phyloP scores from a whole-genome alignment of 1,140 invertebrate genomes.

The Zophobas atratus region DNA sequence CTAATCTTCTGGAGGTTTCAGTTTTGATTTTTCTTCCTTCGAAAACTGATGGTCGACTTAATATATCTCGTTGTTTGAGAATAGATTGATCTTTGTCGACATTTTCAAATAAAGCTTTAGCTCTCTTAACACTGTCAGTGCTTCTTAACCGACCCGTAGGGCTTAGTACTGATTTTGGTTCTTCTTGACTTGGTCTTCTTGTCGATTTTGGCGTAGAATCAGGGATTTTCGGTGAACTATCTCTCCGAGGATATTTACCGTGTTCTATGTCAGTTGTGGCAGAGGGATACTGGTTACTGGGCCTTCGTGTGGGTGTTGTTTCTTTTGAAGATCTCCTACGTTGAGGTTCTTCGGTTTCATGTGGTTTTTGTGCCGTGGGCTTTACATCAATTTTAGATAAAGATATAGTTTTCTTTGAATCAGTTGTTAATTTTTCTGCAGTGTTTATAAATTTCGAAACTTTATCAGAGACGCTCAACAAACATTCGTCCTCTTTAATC shows the following conservation, averaged over 20 bases:
- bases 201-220: constrained; percentile 52
- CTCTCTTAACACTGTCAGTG: constrained; percentile 76
- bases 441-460: constrained; percentile 74
- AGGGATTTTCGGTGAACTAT: constrained; percentile 49
- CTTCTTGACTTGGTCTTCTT: constrained; percentile 51
- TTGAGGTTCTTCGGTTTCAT: constrained; percentile 16
- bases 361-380: constrained; percentile 16
- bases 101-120: constrained; percentile 78
- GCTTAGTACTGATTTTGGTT: constrained; percentile 60
- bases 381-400: constrained; percentile 54
- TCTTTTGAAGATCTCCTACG: constrained; percentile 21
- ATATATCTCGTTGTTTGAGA: constrained; percentile 68
- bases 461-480: constrained; percentile 74
- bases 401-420: constrained; percentile 49
- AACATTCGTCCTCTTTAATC: constrained; percentile 71
- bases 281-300: constrained; percentile 14
- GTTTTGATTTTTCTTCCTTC: constrained; percentile 57
- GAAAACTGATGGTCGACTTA: constrained; percentile 69
- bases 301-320: constrained; percentile 9
- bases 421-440: constrained; percentile 70
- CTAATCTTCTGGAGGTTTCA: constrained; percentile 6
- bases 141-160: constrained; percentile 67
- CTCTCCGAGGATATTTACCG: constrained; percentile 50
- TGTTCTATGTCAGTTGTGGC: constrained; percentile 37
- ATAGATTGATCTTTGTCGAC: constrained; percentile 65